Conservation (phyloP, 2,113 vertebrate genomes). For the Nycticryphes semicollaris region DNA sequence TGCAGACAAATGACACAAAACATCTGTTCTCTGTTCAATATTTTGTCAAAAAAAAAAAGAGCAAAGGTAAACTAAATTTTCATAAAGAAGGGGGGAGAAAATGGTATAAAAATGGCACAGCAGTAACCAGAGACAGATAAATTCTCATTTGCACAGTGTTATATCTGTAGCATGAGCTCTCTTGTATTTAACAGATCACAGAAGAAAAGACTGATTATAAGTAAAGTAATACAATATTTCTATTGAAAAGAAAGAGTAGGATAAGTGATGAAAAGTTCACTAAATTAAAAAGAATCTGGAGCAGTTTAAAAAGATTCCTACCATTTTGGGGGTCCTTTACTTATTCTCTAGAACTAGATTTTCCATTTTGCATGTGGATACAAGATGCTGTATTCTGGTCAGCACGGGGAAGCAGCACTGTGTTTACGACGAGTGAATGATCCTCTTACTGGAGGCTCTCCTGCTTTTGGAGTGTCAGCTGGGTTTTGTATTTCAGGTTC, state of each 20-base stretch:
- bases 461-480: not conserved
- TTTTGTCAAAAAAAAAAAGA: not conserved
- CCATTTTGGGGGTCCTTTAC: not conserved
- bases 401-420: not conserved
- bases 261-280: not conserved
- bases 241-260: not conserved
- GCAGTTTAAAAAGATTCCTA: not conserved
- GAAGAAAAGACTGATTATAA: not conserved
- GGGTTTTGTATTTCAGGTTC: not conserved
- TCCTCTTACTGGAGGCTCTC: not conserved
- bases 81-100: not conserved
- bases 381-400: not conserved
- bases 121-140: not conserved
- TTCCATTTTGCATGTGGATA: not conserved
- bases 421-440: not conserved
- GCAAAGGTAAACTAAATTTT: not conserved
- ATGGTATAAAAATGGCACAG: not conserved
- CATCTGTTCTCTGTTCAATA: not conserved
- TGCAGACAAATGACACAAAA: conserved; percentile 3
- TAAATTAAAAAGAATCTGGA: not conserved
- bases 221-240: not conserved
- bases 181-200: not conserved
- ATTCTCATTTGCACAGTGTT: not conserved
- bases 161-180: not conserved
- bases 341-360: not conserved